Evolutionary conservation across 2,797 vertebrate species (phyloP).

Genomic region (Microctenopoma lineatum): DNA sequence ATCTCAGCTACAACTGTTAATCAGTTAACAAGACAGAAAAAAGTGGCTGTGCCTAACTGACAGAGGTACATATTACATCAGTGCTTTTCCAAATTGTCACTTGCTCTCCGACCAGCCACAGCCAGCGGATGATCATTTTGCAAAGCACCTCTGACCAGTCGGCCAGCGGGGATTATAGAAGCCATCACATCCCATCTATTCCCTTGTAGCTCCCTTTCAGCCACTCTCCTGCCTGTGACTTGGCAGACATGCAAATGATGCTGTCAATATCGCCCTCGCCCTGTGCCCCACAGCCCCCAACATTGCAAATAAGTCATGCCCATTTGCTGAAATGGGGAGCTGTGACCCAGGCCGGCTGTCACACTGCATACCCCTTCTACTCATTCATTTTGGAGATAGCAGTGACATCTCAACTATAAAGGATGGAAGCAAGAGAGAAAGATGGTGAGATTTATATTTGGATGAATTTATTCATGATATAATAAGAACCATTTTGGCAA

Average conservation of each 20-base stretch:
- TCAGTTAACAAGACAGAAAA: constrained; percentile 13
- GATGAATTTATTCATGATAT: constrained; percentile 55
- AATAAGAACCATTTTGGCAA: constrained; percentile 62
- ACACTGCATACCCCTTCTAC: constrained; percentile 69
- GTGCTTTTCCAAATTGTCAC: constrained; percentile 21
- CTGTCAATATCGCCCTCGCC: constrained; percentile 73
- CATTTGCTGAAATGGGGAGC: constrained; percentile 77
- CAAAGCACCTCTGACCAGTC: constrained; percentile 40
- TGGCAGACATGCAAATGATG: constrained; percentile 81
- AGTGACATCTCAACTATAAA: constrained; percentile 65
- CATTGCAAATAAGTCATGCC: constrained; percentile 73
- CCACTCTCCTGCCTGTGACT: constrained; percentile 57
- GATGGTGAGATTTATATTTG: constrained; percentile 41
- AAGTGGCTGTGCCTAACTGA: constrained; percentile 19
- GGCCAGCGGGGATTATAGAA: constrained; percentile 41
- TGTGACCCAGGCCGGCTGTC: constrained; percentile 79
- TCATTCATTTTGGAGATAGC: constrained; percentile 71
- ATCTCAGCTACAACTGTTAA: constrained; percentile 15
- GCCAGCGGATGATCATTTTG: constrained; percentile 53
- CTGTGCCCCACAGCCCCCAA: constrained; percentile 52
- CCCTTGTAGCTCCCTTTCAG: constrained; percentile 58
- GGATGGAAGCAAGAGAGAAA: constrained; percentile 26
- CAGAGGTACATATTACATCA: constrained; percentile 18
- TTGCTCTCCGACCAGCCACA: constrained; percentile 32
- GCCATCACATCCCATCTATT: constrained; percentile 67